Percentiles rank a stretch among this genome's conserved stretches.
These are phyloP conservation scores for Gymnoscelis rufifasciata DNA, from an alignment of 2,888 invertebrate genomes.

Conservation along the genomic window DNA sequence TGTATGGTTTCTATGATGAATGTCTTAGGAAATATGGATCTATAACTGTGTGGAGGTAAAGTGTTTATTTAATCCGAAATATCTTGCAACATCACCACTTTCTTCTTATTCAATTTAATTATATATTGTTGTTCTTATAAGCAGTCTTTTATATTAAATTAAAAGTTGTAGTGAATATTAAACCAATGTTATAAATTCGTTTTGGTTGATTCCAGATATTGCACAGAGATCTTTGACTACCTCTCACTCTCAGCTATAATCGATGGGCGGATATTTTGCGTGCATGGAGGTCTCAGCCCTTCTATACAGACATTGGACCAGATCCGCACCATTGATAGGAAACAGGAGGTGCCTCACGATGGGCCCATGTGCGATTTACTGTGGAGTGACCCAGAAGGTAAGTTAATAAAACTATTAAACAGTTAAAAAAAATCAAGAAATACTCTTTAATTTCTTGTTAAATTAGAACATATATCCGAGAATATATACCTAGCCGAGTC, in stretches of 20 bases:
- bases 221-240: slow-evolving; percentile 99
- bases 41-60: slow-evolving; percentile 97
- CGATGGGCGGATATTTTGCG: slow-evolving; percentile 99
- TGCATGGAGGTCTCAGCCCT: slow-evolving; percentile 98
- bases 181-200: too few relatives aligned
- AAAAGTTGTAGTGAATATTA: too few relatives aligned
- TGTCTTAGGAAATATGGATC: slow-evolving; percentile 99
- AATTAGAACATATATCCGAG: too few relatives aligned
- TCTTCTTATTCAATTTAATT: too few relatives aligned
- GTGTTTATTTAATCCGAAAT: too few relatives aligned
- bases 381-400: slow-evolving; percentile 99
- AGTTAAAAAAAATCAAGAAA: too few relatives aligned
- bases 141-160: too few relatives aligned
- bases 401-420: background rate
- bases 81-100: too few relatives aligned
- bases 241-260: slow-evolving; percentile 97
- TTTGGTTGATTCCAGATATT: slow-evolving; percentile 81
- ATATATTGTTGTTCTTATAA: too few relatives aligned
- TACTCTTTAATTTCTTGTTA: too few relatives aligned
- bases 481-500: too few relatives aligned
- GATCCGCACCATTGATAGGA: slow-evolving; percentile 98
- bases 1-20: slow-evolving; percentile 99
- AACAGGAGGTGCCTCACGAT: slow-evolving; percentile 98
- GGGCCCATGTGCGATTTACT: slow-evolving; percentile 99
- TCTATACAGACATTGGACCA: slow-evolving; percentile 99